A percentile compares a stretch with the other conserved stretches of the same genome.
phyloP scores from a whole-genome alignment of 2,888 invertebrate genomes.

The Aleiodes leptofemur region DNA sequence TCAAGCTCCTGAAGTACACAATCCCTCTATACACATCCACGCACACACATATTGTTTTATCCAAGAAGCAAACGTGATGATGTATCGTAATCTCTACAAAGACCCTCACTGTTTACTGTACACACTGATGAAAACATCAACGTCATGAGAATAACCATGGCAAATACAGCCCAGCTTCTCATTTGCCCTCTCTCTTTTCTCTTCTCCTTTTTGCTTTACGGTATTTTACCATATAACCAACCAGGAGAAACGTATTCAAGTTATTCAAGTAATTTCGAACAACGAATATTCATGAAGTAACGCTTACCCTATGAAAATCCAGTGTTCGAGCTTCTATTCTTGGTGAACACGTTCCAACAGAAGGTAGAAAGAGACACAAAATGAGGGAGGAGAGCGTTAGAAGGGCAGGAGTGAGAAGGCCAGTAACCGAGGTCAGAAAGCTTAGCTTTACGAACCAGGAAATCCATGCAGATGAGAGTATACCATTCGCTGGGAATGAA shows the following conservation, averaged over 20 bases:
- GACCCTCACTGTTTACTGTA: neutral
- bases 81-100: slow-evolving; percentile 16
- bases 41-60: neutral
- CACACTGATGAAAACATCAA: slow-evolving; percentile 28
- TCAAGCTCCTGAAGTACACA: neutral
- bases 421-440: slow-evolving; percentile 49
- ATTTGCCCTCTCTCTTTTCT: neutral
- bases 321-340: slow-evolving; percentile 35
- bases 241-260: slow-evolving; percentile 57
- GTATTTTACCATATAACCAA: slow-evolving; percentile 26
- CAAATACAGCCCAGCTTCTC: neutral
- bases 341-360: slow-evolving; percentile 28
- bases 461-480: slow-evolving; percentile 71
- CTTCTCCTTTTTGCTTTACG: neutral
- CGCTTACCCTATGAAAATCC: slow-evolving; percentile 51
- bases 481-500: slow-evolving; percentile 43
- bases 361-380: slow-evolving; percentile 21
- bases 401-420: neutral
- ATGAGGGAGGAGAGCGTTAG: too few species aligned
- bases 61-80: slow-evolving; percentile 6
- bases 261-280: slow-evolving; percentile 68
- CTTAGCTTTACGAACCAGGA: slow-evolving; percentile 68
- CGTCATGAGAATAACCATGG: slow-evolving; percentile 11
- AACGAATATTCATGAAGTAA: slow-evolving; percentile 72
- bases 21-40: neutral